These are phyloP conservation scores for Gobio gobio DNA, from an alignment of 2,113 vertebrate species.

Conservation along the genomic window DNA sequence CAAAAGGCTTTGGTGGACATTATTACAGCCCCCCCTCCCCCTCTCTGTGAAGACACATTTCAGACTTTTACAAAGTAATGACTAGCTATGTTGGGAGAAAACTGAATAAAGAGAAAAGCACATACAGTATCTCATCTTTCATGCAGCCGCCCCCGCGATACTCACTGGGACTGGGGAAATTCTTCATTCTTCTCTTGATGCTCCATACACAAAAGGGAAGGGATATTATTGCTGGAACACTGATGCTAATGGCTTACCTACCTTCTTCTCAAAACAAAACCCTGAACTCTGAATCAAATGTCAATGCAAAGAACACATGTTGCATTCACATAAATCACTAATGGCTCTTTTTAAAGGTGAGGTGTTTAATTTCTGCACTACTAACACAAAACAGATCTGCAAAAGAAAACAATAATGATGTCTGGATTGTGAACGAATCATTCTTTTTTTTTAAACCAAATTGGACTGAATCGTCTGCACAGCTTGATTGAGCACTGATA, in stretches of 20 bases:
- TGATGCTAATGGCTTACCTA: too few species aligned
- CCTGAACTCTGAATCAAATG: not conserved
- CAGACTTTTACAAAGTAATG: slow-evolving; percentile 17
- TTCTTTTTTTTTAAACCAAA: not conserved
- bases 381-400: not conserved
- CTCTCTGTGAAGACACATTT: slow-evolving; percentile 19
- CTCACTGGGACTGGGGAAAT: not conserved
- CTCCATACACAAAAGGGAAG: too few species aligned
- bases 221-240: too few species aligned
- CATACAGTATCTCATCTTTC: slow-evolving; percentile 36
- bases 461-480: not conserved
- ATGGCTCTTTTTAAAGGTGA: not conserved
- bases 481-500: not conserved
- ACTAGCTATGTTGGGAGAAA: slow-evolving; percentile 3
- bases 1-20: slow-evolving; percentile 10
- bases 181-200: too few species aligned
- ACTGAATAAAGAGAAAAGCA: slow-evolving; percentile 18
- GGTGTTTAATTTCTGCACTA: not conserved
- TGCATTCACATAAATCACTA: not conserved
- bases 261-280: too few species aligned
- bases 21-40: slow-evolving; percentile 5
- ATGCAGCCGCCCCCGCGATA: not conserved
- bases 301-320: slow-evolving; percentile 16
- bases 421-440: not conserved
- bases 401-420: not conserved